phyloP scores from a whole-genome alignment of 1,140 invertebrate genomes.

The Panulirus ornatus region DNA sequence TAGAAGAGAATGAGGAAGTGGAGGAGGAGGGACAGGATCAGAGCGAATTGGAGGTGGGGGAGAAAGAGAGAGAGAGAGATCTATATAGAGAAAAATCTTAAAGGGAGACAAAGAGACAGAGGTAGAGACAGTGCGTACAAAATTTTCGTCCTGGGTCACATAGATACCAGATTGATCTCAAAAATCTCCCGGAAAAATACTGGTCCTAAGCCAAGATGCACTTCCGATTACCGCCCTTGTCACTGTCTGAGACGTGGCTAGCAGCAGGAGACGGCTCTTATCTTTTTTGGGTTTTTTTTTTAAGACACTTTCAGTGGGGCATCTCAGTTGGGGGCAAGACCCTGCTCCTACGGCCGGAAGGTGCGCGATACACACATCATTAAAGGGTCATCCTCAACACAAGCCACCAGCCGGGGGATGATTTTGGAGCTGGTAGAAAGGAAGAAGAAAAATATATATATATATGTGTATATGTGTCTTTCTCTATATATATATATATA shows the following conservation, averaged over 20 bases:
- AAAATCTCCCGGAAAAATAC: neutral
- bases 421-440: neutral
- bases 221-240: neutral
- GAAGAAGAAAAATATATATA: neutral
- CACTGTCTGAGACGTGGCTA: neutral
- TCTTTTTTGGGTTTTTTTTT: neutral
- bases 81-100: neutral
- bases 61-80: too few species aligned
- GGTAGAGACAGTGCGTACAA: neutral
- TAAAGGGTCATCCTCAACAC: neutral
- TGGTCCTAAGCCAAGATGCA: too few species aligned
- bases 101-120: neutral
- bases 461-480: too few species aligned
- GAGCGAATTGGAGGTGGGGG: too few species aligned
- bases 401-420: neutral
- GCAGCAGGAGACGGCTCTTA: too few species aligned
- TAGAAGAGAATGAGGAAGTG: too few species aligned
- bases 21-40: too few species aligned
- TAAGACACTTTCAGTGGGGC: constrained; percentile 8
- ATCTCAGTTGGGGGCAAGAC: neutral
- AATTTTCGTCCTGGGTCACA: neutral
- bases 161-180: neutral
- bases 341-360: neutral
- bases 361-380: neutral
- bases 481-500: neutral